These are phyloP conservation scores for Corvus hawaiiensis DNA, from an alignment of 2,113 vertebrate genomes.

Conservation along the genomic window DNA sequence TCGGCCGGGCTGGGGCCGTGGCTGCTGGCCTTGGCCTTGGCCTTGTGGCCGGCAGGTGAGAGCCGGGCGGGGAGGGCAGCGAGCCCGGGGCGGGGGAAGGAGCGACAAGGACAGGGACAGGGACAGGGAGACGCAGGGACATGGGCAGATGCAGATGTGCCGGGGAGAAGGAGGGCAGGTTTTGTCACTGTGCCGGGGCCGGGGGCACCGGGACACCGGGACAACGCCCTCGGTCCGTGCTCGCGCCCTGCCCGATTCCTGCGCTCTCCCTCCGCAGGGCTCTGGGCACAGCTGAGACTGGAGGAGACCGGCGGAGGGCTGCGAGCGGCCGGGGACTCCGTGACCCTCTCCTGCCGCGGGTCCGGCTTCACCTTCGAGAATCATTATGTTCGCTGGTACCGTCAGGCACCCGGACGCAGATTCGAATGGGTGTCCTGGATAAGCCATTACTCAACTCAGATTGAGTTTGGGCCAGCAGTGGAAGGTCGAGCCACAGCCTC, in stretches of 20 bases:
- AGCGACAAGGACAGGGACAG: too few species aligned
- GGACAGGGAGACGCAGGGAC: too few species aligned
- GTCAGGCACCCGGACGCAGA: neutral
- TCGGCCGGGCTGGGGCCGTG: neutral
- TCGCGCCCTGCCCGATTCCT: neutral
- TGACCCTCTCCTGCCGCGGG: neutral
- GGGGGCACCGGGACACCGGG: neutral
- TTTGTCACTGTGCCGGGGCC: too few species aligned
- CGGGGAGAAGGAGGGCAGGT: too few species aligned
- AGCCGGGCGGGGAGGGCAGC: too few species aligned
- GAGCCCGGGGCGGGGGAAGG: too few species aligned
- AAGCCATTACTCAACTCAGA: neutral
- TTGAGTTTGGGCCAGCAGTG: neutral
- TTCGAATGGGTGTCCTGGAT: neutral
- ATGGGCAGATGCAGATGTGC: too few species aligned
- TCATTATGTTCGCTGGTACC: neutral
- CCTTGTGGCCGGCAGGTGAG: neutral
- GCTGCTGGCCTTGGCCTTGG: neutral
- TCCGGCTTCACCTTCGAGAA: fast-evolving
- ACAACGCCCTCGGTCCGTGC: neutral
- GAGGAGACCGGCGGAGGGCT: neutral
- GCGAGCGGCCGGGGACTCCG: neutral
- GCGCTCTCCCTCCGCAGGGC: neutral
- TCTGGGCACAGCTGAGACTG: neutral
- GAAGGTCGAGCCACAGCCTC: neutral